These are phyloP conservation scores for Rallus crepitans DNA, from an alignment of 2,797 vertebrate species.

Conservation along the genomic window DNA sequence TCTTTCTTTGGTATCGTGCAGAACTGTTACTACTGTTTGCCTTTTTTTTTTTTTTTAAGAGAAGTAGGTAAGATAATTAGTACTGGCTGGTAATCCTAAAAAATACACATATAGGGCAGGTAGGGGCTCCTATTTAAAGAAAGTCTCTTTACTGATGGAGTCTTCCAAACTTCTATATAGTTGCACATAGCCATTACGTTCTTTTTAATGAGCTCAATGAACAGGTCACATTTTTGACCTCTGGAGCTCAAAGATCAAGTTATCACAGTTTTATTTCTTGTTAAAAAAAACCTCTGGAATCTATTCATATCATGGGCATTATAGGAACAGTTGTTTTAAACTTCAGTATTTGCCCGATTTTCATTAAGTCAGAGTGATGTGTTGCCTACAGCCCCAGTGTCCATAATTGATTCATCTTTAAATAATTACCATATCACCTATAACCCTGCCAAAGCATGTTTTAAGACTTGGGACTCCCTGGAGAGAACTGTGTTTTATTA, in stretches of 20 bases:
- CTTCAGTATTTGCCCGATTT: too few species aligned
- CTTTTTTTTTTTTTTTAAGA: neutral
- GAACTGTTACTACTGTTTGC: neutral
- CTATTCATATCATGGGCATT: constrained; percentile 21
- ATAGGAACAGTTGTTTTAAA: constrained; percentile 29
- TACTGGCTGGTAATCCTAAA: constrained; percentile 39
- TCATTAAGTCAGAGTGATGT: constrained; percentile 16
- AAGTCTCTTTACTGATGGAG: neutral
- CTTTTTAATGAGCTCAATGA: constrained; percentile 63
- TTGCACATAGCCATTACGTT: constrained; percentile 8
- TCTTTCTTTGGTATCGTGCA: neutral
- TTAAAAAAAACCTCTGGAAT: constrained; percentile 20
- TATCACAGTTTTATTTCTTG: constrained; percentile 38
- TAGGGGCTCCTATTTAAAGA: neutral
- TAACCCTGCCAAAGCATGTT: constrained; percentile 44
- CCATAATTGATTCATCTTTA: constrained; percentile 58
- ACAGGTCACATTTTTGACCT: constrained; percentile 48
- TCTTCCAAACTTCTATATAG: neutral
- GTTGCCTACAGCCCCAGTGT: constrained; percentile 29
- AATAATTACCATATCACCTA: constrained; percentile 64
- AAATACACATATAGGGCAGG: constrained; percentile 16
- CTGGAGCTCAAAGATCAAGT: constrained; percentile 51
- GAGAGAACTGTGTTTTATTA: neutral
- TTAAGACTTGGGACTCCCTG: constrained; percentile 27
- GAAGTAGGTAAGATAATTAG: neutral